Base-by-base conservation (phyloP, 2,113 vertebrate genomes). In the Pluvialis apricaria region DNA sequence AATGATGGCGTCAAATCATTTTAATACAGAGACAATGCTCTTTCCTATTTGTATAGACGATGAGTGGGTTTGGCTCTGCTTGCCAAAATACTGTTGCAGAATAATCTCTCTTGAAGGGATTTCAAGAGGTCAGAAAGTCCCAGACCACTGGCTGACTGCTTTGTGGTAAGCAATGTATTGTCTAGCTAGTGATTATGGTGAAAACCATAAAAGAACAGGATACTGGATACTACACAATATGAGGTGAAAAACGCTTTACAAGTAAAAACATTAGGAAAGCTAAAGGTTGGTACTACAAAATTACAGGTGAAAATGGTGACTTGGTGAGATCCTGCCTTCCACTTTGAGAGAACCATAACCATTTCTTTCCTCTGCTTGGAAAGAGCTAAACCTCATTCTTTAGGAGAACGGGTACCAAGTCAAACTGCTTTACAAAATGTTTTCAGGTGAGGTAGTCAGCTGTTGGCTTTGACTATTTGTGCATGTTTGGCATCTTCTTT, bases 301-400 rank as follows among this genome's bases (percentile, higher is more conserved):
- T 22, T 11, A 7, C 0, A 1, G 28, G 4, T 32, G 31, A 7
- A 65, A 83, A n/a, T 0, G 3, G 11, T 14, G 34, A 20, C 5
- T 55, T 14, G 11, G 28, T 13, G 47, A 84, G 25, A 75, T 45
- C 31, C 40, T 66, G 42, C 22, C 21, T 36, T 88, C 32, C 31
- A 26, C 9, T 44, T 21, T 69, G 28, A 54, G 22, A 86, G 45
- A 75, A 29, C 34, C 47, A 55, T 0, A 0, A 24, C 14, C 17
- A 29, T 3, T 15, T 75, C 29, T 52, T 40, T 76, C 22, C 40
- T 60, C 55, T 71, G 25, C 38, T 20, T 45, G 36, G 18, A 10
- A 51, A 76, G 58, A 69, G 7, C 36, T 61, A 24, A 85, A 24
- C 3, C 38, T 25, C 52, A 7, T 45, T 54, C 44, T 38, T 70